Percentiles rank a stretch among this genome's conserved stretches.
These are phyloP conservation scores for Anthonomus grandis DNA, from an alignment of 1,140 invertebrate species.

Conservation along the genomic window DNA sequence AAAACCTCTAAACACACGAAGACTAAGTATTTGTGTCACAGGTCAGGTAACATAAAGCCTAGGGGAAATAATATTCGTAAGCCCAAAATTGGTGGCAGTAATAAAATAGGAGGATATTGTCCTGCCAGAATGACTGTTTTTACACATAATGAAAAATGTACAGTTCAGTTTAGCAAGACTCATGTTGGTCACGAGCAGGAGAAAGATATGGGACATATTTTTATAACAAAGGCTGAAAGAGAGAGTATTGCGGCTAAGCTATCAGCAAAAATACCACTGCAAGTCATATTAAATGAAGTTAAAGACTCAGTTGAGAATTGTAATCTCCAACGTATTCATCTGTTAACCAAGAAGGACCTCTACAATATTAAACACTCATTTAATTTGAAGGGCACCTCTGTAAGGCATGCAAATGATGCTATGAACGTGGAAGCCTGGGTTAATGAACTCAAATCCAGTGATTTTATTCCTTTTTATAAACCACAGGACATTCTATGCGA, in stretches of 20 bases:
- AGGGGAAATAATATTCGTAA: conserved; percentile 8
- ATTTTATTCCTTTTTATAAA: conserved; percentile 16
- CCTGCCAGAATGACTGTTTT: conserved; percentile 1
- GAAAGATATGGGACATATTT: conserved; percentile 20
- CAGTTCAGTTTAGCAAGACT: conserved; percentile 2
- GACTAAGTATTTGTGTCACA: conserved; percentile 19
- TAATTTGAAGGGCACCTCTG: conserved; percentile 7
- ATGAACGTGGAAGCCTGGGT: conserved; percentile 9
- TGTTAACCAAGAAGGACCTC: conserved; percentile 21
- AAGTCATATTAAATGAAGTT: conserved; percentile 23
- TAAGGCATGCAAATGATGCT: conserved; percentile 3
- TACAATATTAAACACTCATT: conserved; percentile 19
- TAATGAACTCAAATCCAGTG: conserved; percentile 9
- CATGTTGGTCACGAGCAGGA: conserved; percentile 27
- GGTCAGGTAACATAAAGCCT: conserved; percentile 16
- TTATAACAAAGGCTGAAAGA: conserved; percentile 10
- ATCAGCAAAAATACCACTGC: conserved; percentile 24
- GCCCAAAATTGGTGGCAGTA: conserved; percentile 13
- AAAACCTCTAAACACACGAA: not conserved
- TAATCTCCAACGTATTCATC: conserved; percentile 16
- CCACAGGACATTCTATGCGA: conserved; percentile 6
- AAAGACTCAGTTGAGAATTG: conserved; percentile 2
- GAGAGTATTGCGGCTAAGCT: conserved; percentile 25
- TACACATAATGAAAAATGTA: not conserved
- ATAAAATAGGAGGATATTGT: conserved; percentile 19